Conservation (phyloP, 2,797 vertebrate species). For the Gymnothorax javanicus region DNA sequence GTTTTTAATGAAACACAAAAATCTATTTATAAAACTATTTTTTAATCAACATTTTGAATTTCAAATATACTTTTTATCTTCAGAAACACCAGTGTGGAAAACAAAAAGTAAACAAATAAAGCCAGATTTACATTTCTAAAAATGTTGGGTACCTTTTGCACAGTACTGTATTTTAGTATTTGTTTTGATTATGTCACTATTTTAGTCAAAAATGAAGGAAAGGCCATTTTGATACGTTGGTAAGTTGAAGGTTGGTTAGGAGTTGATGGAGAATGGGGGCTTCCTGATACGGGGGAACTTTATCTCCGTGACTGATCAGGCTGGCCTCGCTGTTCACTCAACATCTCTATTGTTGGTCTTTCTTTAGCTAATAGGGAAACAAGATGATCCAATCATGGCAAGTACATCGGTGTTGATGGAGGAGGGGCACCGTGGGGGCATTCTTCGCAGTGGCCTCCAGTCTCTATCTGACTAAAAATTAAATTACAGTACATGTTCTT, state of each 20-base stretch:
- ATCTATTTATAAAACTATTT: no score
- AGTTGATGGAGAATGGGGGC: constrained; percentile 5
- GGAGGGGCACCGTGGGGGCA: neutral
- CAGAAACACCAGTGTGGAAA: no score
- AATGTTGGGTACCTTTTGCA: no score
- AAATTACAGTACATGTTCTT: constrained; percentile 62
- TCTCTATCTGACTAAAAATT: constrained; percentile 65
- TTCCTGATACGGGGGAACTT: constrained; percentile 42
- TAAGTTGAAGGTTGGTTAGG: neutral
- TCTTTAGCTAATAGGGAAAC: constrained; percentile 63
- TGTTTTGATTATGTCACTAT: neutral
- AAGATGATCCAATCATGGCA: constrained; percentile 52
- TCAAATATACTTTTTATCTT: no score
- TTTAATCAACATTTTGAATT: no score
- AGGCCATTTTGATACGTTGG: neutral
- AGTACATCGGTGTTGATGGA: constrained; percentile 51
- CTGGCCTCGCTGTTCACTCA: constrained; percentile 54
- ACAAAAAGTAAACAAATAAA: no score
- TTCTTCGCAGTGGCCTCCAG: constrained; percentile 56
- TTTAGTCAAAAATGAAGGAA: neutral
- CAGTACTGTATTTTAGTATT: no score
- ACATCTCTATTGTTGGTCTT: constrained; percentile 62
- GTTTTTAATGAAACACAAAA: no score
- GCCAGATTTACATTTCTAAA: no score
- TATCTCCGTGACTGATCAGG: constrained; percentile 62